These are phyloP conservation scores for Alligator sinensis DNA, from an alignment of 2,113 vertebrate species.

Conservation along the genomic window DNA sequence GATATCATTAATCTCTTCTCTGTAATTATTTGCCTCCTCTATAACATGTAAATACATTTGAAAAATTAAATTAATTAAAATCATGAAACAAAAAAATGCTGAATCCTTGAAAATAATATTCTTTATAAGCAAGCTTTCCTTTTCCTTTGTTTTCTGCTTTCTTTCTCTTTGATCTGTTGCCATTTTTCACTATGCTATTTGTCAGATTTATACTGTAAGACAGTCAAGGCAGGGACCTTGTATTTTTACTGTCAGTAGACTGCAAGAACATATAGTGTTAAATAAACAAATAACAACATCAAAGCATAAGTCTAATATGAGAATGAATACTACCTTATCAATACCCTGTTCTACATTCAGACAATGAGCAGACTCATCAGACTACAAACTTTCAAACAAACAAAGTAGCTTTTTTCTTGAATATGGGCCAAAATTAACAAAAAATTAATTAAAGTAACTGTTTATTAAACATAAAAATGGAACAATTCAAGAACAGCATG, in stretches of 20 bases:
- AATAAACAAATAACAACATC: constrained; percentile 50
- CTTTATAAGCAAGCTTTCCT: neutral
- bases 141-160: neutral
- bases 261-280: neutral
- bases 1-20: neutral
- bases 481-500: neutral
- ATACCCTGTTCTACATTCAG: constrained; percentile 19
- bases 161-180: neutral
- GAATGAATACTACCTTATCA: constrained; percentile 31
- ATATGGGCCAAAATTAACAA: constrained; percentile 45
- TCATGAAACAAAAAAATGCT: neutral
- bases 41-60: neutral
- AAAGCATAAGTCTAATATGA: constrained; percentile 24
- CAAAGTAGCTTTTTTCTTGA: constrained; percentile 21
- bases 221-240: neutral
- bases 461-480: constrained; percentile 5
- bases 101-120: neutral
- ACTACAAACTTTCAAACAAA: rapidly evolving
- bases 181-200: neutral
- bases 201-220: neutral
- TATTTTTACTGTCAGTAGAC: neutral
- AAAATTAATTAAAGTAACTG: neutral
- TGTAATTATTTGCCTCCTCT: neutral
- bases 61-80: neutral
- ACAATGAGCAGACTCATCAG: constrained; percentile 16